Evolutionary conservation across 2,888 invertebrate species (phyloP).

Genomic region (Coenonympha glycerion): DNA sequence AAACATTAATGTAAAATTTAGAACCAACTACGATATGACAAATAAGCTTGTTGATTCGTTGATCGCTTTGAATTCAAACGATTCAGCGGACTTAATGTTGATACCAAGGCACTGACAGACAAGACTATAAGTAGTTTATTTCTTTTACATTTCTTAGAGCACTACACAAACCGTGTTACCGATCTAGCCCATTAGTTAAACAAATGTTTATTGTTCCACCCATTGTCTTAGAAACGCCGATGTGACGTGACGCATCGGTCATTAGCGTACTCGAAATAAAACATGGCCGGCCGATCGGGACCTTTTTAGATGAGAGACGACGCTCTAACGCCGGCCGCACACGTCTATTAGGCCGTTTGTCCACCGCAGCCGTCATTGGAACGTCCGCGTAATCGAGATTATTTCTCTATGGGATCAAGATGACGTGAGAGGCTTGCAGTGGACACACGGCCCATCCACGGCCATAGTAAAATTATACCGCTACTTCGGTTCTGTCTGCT

Average conservation of each 20-base stretch:
- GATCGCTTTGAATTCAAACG: too few species aligned
- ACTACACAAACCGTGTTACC: slow-evolving; percentile 22
- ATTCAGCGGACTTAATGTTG: too few species aligned
- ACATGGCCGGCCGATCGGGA: slow-evolving; percentile 26
- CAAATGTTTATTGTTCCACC: slow-evolving; percentile 31
- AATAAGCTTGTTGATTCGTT: too few species aligned
- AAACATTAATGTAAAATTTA: too few species aligned
- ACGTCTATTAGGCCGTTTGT: not conserved
- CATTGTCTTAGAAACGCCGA: slow-evolving; percentile 28
- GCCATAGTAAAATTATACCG: too few species aligned
- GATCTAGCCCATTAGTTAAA: slow-evolving; percentile 31
- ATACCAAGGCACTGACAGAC: too few species aligned
- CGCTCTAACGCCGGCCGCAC: not conserved
- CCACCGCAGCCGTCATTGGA: not conserved
- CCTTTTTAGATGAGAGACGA: slow-evolving; percentile 18
- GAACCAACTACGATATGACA: too few species aligned
- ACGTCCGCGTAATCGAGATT: not conserved
- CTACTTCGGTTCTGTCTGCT: too few species aligned
- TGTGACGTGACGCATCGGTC: slow-evolving; percentile 36
- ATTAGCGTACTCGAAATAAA: slow-evolving; percentile 36
- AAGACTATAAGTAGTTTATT: too few species aligned
- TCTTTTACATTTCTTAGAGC: too few species aligned
- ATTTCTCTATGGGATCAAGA: not conserved
- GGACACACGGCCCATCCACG: too few species aligned
- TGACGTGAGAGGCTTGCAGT: too few species aligned